Evolutionary conservation across 1,140 invertebrate species (phyloP).

Genomic region (Drosophila aff.): DNA sequence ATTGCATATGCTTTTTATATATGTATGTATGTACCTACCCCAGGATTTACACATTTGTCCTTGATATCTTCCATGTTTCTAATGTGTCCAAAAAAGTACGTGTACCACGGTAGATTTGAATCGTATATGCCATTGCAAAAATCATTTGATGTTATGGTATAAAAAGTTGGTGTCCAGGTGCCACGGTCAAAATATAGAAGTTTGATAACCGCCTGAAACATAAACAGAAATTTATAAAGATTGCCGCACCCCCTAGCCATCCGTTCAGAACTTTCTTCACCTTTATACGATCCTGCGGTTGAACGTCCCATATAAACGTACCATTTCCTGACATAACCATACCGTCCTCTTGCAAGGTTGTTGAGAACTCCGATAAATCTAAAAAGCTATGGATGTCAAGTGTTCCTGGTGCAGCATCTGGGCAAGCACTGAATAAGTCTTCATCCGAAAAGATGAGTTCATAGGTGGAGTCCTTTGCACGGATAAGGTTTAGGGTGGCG

Average conservation of each 20-base stretch:
- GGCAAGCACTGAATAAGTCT: constrained; percentile 3
- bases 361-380: background rate
- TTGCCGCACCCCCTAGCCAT: too few relatives aligned
- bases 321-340: background rate
- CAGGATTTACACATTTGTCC: constrained; percentile 30
- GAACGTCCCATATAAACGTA: constrained; percentile 5
- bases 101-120: constrained; percentile 5
- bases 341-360: background rate
- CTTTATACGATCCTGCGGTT: constrained; percentile 10
- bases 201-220: background rate
- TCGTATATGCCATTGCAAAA: constrained; percentile 26
- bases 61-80: constrained; percentile 14
- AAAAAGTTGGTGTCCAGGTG: constrained; percentile 16
- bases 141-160: background rate
- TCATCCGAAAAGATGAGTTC: constrained; percentile 3
- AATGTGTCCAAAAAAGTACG: constrained; percentile 7
- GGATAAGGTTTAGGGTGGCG: background rate
- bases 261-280: background rate
- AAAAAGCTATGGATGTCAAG: background rate
- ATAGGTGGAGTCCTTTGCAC: background rate
- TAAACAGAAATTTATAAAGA: too few relatives aligned
- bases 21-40: constrained; percentile 27
- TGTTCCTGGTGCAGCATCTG: constrained; percentile 5
- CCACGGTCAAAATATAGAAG: constrained; percentile 12
- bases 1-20: background rate